Conservation (phyloP, 1,140 invertebrate genomes). For the Hypothenemus hampei region DNA sequence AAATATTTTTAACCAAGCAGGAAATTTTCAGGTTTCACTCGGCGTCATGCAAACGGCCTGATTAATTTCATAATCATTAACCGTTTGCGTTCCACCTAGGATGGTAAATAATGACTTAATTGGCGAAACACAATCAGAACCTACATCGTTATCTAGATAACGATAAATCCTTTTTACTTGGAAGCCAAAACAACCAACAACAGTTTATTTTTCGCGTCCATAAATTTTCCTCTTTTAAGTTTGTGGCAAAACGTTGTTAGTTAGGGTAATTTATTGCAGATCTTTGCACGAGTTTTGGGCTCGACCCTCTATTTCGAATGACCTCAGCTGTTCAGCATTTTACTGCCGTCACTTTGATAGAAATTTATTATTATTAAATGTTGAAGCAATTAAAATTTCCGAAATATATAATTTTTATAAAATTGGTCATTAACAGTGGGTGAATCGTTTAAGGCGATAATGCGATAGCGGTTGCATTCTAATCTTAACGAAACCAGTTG, state of each 20-base stretch:
- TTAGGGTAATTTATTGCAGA: conserved; percentile 23
- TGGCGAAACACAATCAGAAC: conserved; percentile 23
- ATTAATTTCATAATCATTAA: conserved; percentile 27
- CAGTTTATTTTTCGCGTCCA: conserved; percentile 21
- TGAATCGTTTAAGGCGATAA: too few species aligned
- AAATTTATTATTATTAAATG: too few species aligned
- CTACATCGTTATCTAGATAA: conserved; percentile 25
- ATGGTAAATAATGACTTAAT: conserved; percentile 28
- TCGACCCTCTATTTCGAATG: conserved; percentile 20
- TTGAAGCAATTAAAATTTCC: too few species aligned
- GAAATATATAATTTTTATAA: too few species aligned
- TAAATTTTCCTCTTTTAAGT: conserved; percentile 24
- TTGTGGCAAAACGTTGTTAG: conserved; percentile 25
- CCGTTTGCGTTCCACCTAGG: conserved; percentile 12
- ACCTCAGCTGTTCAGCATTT: conserved; percentile 26
- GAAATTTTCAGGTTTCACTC: too few species aligned
- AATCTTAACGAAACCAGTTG: conserved; percentile 26
- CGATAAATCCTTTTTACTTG: conserved; percentile 16
- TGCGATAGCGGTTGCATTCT: conserved; percentile 14
- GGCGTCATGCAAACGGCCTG: conserved; percentile 1
- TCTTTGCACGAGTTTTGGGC: conserved; percentile 26
- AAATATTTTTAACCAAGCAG: too few species aligned
- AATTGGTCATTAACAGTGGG: too few species aligned
- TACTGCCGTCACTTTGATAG: conserved; percentile 22
- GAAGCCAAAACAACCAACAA: too few species aligned